A percentile compares a stretch with the other conserved stretches of the same genome.
Evolutionary conservation across 2,797 vertebrate genomes (phyloP).

Genomic region (Anguilla anguilla): DNA sequence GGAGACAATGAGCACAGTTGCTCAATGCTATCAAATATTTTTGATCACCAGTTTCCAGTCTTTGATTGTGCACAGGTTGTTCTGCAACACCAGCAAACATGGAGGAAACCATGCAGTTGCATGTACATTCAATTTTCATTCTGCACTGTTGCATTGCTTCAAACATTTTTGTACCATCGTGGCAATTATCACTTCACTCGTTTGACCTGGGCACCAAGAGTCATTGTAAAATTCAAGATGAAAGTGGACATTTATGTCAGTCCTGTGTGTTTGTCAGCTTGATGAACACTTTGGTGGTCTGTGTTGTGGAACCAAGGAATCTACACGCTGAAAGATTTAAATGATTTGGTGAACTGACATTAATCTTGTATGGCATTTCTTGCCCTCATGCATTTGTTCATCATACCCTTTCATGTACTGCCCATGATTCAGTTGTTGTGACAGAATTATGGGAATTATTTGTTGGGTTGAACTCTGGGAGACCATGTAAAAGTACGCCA

Average conservation of each 20-base stretch:
- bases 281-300: neutral
- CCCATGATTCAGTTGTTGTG: slow-evolving; percentile 58
- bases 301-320: neutral
- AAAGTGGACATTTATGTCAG: neutral
- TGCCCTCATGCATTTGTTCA: neutral
- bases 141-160: neutral
- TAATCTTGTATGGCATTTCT: neutral
- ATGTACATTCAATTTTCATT: neutral
- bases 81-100: neutral
- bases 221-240: neutral
- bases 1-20: slow-evolving; percentile 49
- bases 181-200: neutral
- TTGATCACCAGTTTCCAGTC: slow-evolving; percentile 21
- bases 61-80: slow-evolving; percentile 19
- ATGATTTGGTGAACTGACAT: slow-evolving; percentile 43
- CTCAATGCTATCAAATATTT: slow-evolving; percentile 31
- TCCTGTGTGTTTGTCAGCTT: neutral
- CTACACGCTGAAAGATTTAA: slow-evolving; percentile 49
- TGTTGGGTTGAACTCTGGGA: slow-evolving; percentile 60
- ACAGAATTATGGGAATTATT: slow-evolving; percentile 67
- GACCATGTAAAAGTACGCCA: slow-evolving; percentile 53
- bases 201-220: neutral
- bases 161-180: neutral
- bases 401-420: slow-evolving; percentile 44
- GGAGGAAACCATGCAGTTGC: neutral